Percentiles rank a stretch among this genome's conserved stretches.
Conservation (phyloP, 1,140 invertebrate genomes). For the Eupristina koningsbergeri region DNA sequence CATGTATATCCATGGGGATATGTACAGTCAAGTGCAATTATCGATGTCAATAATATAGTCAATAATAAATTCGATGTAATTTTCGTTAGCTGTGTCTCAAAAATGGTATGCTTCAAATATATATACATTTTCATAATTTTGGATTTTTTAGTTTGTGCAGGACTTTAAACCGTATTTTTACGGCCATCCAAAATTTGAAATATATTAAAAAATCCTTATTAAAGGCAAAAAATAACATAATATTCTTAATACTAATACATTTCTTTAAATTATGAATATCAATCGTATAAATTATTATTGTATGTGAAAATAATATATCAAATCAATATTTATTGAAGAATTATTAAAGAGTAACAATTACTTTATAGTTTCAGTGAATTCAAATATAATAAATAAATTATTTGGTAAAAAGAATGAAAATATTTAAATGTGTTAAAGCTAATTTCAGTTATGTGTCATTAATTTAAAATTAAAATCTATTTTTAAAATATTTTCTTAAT, state of each 20-base stretch:
- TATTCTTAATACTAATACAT: too few species aligned
- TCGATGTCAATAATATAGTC: neutral
- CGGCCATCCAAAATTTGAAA: neutral
- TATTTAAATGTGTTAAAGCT: too few species aligned
- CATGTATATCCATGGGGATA: neutral
- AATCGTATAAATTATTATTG: too few species aligned
- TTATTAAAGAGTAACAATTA: neutral
- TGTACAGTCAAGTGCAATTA: neutral
- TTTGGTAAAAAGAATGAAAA: too few species aligned
- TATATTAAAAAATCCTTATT: neutral
- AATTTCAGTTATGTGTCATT: too few species aligned
- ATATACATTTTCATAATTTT: neutral
- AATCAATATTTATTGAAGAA: neutral
- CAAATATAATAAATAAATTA: too few species aligned
- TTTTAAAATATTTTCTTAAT: too few species aligned
- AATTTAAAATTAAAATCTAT: too few species aligned
- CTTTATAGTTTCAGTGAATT: too few species aligned
- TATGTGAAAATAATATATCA: too few species aligned
- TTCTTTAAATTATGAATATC: too few species aligned
- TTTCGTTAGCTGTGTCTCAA: neutral
- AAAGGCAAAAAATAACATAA: too few species aligned
- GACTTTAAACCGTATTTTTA: neutral
- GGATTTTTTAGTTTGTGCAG: neutral
- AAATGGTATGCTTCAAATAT: neutral
- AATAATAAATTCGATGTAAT: neutral